These are phyloP conservation scores for Melanotus villosus DNA, from an alignment of 2,888 invertebrate genomes.

Conservation along the genomic window DNA sequence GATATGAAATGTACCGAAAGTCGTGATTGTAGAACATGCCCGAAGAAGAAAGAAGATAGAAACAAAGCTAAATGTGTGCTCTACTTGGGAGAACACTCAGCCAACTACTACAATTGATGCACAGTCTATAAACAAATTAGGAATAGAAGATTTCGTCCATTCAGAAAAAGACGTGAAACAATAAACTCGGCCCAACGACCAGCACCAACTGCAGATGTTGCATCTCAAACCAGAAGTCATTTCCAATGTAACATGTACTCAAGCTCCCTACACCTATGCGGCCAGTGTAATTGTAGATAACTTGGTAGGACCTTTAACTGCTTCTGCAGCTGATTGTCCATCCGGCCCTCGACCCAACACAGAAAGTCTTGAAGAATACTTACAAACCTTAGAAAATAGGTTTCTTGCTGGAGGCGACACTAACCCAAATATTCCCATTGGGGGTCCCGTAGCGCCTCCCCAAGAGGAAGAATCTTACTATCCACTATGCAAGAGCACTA, in stretches of 20 bases:
- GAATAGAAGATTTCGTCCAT: not conserved
- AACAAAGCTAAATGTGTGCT: constrained; percentile 15
- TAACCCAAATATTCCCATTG: not conserved
- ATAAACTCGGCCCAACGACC: not conserved
- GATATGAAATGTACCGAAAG: not conserved
- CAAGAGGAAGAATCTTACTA: not conserved
- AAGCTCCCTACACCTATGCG: constrained; percentile 1
- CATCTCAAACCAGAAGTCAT: not conserved
- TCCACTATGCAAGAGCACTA: not conserved
- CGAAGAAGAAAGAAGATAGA: not conserved
- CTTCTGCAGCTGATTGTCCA: no score
- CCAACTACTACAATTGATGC: constrained; percentile 10
- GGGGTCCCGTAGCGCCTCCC: not conserved
- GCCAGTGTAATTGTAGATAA: no score
- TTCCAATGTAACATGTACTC: not conserved
- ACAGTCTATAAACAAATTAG: constrained; percentile 8
- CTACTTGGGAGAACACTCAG: constrained; percentile 5
- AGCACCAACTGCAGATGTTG: constrained; percentile 7
- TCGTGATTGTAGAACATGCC: not conserved
- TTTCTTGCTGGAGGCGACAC: not conserved
- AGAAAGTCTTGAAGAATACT: not conserved
- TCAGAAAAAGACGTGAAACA: not conserved
- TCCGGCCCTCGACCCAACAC: no score
- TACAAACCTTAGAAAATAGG: not conserved
- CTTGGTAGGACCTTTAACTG: no score